Evolutionary conservation across 2,888 invertebrate genomes (phyloP), one percentile per base, ranked within the genome.

Genomic region (Cheilosia vernalis): DNA sequence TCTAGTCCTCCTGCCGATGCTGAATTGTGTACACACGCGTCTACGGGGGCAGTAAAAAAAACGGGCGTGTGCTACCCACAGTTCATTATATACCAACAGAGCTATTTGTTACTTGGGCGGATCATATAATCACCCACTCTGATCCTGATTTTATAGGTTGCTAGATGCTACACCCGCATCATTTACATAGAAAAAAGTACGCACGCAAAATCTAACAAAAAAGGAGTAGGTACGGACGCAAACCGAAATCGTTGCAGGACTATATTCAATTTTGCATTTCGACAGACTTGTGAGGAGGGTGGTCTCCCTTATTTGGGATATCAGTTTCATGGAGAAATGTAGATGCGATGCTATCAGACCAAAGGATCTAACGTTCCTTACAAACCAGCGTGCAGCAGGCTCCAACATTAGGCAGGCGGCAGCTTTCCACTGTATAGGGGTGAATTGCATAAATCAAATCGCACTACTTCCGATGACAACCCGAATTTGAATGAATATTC

Each of bases 361-460:
- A 56, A 81, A 72, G 67, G 69, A 85, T 85, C 85, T 85, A 81
- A 85, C 51, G 42, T 47, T 70, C 47, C 58, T 55, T 77, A 53
- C 56, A 49, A 37, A 49, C n/a, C 51, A 44, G 47, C 42, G 49
- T 56, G 55, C 78, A 61, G 47, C 78, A 55, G 42, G 64, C 70
- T 73, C 66, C 73, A 61, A 55, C 61, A 72, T 72, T 79, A 79
- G 84, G 58, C 56, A 64, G 64, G 58, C 44, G 56, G 33, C 6
- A 4, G 19, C 24, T 56, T 19, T 17, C 10, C 44, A n/a, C 17
- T 30, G 13, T 37, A 13, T 13, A 24, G 63, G 44, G 44, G 51
- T 89, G 88, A 89, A 88, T 90, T 89, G 89, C 90, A 91, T 91
- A 92, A 91, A 91, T 91, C 91, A 91, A 92, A 91, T 89, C 89